These are phyloP conservation scores for Desmophyllum pertusum DNA, from an alignment of 92 coral and sea anemone species.

Conservation along the genomic window DNA sequence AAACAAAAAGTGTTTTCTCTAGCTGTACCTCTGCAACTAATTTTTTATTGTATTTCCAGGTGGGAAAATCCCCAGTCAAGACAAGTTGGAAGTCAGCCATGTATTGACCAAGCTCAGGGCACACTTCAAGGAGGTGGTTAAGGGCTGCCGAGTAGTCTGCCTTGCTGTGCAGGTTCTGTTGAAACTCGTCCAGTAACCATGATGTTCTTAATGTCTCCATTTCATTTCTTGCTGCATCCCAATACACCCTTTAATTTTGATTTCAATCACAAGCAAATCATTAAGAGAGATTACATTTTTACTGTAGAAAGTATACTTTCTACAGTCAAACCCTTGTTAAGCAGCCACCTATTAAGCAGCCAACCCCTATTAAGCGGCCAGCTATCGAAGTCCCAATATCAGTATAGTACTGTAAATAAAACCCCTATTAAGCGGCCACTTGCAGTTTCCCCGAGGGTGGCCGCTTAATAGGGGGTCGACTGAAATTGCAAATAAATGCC, in stretches of 20 bases:
- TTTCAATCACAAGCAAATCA: background rate
- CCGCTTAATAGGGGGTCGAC: too few species aligned
- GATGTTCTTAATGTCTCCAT: constrained; percentile 28
- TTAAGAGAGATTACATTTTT: too few species aligned
- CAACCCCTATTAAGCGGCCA: too few species aligned
- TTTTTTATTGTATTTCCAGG: constrained; percentile 58
- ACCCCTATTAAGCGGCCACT: too few species aligned
- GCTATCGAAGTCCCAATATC: too few species aligned
- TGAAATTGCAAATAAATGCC: too few species aligned
- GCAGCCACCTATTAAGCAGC: too few species aligned
- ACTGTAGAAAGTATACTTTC: too few species aligned
- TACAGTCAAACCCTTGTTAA: too few species aligned
- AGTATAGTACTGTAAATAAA: too few species aligned
- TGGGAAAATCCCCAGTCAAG: constrained; percentile 59
- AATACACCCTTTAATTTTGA: constrained; percentile 37
- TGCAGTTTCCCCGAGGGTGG: too few species aligned
- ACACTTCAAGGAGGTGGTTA: constrained; percentile 22
- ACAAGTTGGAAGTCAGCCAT: constrained; percentile 24
- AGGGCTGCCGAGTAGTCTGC: constrained; percentile 48
- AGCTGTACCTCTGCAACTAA: constrained; percentile 43
- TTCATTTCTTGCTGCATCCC: constrained; percentile 48
- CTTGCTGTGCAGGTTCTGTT: constrained; percentile 47
- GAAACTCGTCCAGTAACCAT: constrained; percentile 55
- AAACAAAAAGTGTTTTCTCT: too few species aligned
- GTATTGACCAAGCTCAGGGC: constrained; percentile 55